Percentiles rank a stretch among this genome's conserved stretches.
phyloP scores from a whole-genome alignment of 1,140 invertebrate genomes.

The Ceratosolen solmsi region DNA sequence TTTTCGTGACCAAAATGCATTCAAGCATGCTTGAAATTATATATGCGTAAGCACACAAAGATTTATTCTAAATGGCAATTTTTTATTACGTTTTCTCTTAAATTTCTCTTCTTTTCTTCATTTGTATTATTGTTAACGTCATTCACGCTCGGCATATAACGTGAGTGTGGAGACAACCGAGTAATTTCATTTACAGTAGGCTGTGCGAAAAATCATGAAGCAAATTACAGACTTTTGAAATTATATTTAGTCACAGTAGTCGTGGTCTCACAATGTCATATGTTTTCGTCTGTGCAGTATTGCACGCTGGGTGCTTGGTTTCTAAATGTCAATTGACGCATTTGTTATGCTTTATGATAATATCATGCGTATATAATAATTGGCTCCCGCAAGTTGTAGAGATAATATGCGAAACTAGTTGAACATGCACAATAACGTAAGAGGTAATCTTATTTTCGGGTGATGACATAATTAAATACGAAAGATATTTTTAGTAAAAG shows the following conservation, averaged over 20 bases:
- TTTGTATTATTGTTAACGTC: not conserved
- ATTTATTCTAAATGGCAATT: not conserved
- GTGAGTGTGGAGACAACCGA: not conserved
- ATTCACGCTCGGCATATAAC: not conserved
- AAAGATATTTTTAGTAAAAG: conserved; percentile 33
- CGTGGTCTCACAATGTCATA: not conserved
- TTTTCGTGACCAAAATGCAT: not conserved
- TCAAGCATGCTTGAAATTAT: not conserved
- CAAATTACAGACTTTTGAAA: conserved; percentile 8
- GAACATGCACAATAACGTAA: not conserved
- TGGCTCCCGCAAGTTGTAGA: not conserved
- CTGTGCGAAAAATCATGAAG: not conserved
- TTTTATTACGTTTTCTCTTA: not conserved
- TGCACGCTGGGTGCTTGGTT: not conserved
- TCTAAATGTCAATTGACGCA: not conserved
- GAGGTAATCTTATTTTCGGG: conserved; percentile 6
- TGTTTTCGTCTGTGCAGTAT: not conserved
- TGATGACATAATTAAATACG: conserved; percentile 16
- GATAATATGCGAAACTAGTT: not conserved
- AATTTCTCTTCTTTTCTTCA: not conserved
- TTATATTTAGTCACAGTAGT: conserved; percentile 14
- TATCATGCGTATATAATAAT: not conserved
- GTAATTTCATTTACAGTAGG: not conserved
- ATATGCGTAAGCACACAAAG: not conserved
- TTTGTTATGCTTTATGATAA: not conserved